Percentiles rank a stretch among this genome's conserved stretches.
phyloP scores from a whole-genome alignment of 2,113 vertebrate genomes.

The Eretmodus cyanostictus region DNA sequence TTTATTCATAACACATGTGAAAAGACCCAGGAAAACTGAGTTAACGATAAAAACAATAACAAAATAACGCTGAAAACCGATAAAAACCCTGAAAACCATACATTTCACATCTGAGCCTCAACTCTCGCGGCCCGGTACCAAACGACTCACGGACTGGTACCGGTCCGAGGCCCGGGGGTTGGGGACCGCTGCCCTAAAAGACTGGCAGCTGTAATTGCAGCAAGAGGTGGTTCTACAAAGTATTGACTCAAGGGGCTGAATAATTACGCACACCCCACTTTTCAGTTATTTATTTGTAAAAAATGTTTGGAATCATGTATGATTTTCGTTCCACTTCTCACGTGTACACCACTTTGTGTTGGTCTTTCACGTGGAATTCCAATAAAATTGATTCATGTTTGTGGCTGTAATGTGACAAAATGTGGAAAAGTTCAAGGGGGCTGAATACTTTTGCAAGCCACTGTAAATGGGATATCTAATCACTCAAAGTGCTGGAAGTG shows the following conservation, averaged over 20 bases:
- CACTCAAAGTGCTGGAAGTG: not conserved
- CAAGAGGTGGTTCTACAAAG: too few relatives aligned
- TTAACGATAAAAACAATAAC: too few relatives aligned
- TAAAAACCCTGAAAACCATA: too few relatives aligned
- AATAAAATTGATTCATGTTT: not conserved
- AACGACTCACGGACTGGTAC: too few relatives aligned
- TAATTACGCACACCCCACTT: not conserved
- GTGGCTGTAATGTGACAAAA: not conserved
- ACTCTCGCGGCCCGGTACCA: too few relatives aligned
- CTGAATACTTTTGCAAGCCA: not conserved
- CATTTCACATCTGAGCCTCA: too few relatives aligned
- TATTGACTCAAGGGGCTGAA: not conserved
- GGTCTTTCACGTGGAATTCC: not conserved
- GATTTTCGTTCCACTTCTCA: not conserved
- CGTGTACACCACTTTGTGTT: rapidly evolving
- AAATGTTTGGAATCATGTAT: not conserved
- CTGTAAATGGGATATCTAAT: not conserved
- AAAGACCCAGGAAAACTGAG: too few relatives aligned
- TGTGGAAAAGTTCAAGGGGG: not conserved
- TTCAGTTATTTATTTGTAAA: not conserved
- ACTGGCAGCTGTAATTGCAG: too few relatives aligned
- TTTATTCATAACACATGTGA: too few relatives aligned
- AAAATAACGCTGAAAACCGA: too few relatives aligned
- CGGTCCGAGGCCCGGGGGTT: too few relatives aligned
- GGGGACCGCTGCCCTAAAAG: too few relatives aligned